Percentiles rank a stretch among this genome's conserved stretches.
Conservation (phyloP, 2,797 vertebrate genomes). For the Erpetoichthys calabaricus region DNA sequence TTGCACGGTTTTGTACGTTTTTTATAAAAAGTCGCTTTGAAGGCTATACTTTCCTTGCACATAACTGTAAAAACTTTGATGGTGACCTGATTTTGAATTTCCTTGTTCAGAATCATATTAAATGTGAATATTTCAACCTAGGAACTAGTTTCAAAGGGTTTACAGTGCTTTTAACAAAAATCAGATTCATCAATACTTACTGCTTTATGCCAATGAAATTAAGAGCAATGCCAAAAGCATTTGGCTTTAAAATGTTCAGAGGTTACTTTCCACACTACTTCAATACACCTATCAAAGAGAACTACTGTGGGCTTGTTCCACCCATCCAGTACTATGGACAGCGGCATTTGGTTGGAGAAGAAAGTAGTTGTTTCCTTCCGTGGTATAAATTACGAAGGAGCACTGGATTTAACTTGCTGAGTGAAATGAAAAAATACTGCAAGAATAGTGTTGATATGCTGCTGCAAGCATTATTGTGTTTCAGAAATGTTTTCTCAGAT, state of each 20-base stretch:
- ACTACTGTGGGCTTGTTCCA: background rate
- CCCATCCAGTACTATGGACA: background rate
- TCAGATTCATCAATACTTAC: background rate
- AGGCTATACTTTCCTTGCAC: background rate
- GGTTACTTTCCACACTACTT: background rate
- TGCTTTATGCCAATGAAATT: background rate
- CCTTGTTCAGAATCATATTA: background rate
- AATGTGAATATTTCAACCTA: background rate
- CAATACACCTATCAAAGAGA: background rate
- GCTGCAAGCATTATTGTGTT: background rate
- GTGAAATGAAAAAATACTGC: background rate
- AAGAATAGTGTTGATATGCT: background rate
- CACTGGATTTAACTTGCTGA: background rate
- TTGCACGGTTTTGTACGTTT: background rate
- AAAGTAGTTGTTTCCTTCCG: background rate
- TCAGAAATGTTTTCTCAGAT: background rate
- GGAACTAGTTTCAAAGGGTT: background rate
- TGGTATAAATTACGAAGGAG: background rate
- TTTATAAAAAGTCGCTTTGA: background rate
- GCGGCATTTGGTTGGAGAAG: background rate
- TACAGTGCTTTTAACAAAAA: background rate
- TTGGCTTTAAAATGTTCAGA: background rate
- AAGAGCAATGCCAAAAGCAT: background rate
- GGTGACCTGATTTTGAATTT: background rate
- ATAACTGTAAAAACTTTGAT: constrained; percentile 1